phyloP scores from a whole-genome alignment of 1,140 invertebrate genomes.

The Listronotus bonariensis region DNA sequence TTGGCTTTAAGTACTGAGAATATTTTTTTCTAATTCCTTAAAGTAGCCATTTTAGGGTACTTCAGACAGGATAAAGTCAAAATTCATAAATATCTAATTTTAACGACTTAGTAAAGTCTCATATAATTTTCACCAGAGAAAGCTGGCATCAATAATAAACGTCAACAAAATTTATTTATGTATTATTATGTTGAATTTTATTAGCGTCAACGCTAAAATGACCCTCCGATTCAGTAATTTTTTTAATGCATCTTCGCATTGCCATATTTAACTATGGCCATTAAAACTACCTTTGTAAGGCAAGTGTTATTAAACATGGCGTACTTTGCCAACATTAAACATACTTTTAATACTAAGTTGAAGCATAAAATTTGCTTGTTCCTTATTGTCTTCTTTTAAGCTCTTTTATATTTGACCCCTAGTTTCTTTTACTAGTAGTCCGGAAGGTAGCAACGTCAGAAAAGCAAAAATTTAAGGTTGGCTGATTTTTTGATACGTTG shows the following conservation, averaged over 20 bases:
- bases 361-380: not conserved
- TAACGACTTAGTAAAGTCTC: too few species aligned
- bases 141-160: not conserved
- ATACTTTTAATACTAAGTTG: not conserved
- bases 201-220: not conserved
- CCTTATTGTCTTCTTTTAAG: not conserved
- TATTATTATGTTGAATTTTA: slow-evolving; percentile 8
- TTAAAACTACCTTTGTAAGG: slow-evolving; percentile 5
- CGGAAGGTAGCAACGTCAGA: too few species aligned
- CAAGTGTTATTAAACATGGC: not conserved
- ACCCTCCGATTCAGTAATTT: not conserved
- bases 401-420: too few species aligned
- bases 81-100: too few species aligned
- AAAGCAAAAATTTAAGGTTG: too few species aligned
- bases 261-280: slow-evolving; percentile 1
- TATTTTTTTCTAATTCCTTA: too few species aligned
- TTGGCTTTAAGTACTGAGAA: too few species aligned
- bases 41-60: too few species aligned
- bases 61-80: too few species aligned
- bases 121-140: not conserved
- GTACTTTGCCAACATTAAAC: not conserved
- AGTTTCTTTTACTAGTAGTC: too few species aligned
- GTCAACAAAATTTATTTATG: slow-evolving; percentile 1
- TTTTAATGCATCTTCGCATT: not conserved
- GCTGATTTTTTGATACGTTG: too few species aligned